phyloP scores from a whole-genome alignment of 2,888 invertebrate genomes.

The Dasypolia templi region DNA sequence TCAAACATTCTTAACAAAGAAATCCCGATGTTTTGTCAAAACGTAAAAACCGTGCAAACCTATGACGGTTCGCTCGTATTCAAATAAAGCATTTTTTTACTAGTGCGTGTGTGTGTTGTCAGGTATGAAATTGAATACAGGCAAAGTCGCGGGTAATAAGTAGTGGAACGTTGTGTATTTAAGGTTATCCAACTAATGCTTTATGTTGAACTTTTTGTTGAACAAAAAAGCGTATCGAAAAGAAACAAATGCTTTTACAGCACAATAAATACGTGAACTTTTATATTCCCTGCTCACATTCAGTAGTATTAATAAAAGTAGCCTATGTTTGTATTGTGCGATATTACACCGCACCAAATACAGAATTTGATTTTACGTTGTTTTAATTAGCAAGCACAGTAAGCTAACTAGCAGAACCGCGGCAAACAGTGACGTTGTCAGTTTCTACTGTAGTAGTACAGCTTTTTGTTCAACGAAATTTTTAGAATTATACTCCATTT shows the following conservation, averaged over 20 bases:
- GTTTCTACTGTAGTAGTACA: conserved; percentile 23
- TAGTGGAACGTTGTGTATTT: neutral
- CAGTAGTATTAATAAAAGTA: conserved; percentile 26
- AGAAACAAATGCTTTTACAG: neutral
- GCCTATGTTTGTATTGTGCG: conserved; percentile 26
- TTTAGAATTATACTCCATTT: conserved; percentile 8
- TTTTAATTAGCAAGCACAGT: conserved; percentile 61
- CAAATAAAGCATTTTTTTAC: neutral
- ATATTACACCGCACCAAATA: conserved; percentile 23
- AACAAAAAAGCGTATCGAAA: conserved; percentile 20
- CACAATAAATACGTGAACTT: conserved; percentile 14
- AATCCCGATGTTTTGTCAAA: too few relatives aligned
- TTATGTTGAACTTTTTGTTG: neutral
- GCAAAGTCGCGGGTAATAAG: neutral
- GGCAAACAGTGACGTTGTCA: conserved; percentile 30
- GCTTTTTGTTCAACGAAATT: conserved; percentile 11
- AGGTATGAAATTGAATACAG: neutral
- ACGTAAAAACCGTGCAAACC: too few relatives aligned
- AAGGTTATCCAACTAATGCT: neutral
- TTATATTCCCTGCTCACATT: conserved; percentile 11
- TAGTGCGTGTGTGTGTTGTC: neutral
- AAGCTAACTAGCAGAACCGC: conserved; percentile 35
- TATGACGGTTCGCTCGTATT: too few relatives aligned
- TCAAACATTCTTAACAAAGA: too few relatives aligned
- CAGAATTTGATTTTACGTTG: conserved; percentile 54